Evolutionary conservation across 2,113 vertebrate species (phyloP).

Genomic region (Onychostoma macrolepis): DNA sequence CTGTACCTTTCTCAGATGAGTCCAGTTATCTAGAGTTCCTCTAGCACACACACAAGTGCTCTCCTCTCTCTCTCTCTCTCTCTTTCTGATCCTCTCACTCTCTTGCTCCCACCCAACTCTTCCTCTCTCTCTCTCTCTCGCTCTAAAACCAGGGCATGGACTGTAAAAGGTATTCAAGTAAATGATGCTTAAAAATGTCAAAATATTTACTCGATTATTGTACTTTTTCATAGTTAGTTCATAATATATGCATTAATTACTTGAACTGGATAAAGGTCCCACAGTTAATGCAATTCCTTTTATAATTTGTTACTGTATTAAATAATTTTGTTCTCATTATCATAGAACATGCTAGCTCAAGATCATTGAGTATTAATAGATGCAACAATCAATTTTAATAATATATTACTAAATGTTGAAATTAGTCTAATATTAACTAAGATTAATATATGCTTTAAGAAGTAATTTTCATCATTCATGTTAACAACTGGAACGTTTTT

Average conservation of each 20-base stretch:
- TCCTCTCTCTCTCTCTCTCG: slow-evolving; percentile 39
- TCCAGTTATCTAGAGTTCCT: slow-evolving; percentile 21
- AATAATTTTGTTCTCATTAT: background rate
- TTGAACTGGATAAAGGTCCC: background rate
- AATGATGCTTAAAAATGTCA: background rate
- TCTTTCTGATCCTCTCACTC: slow-evolving; percentile 26
- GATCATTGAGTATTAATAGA: background rate
- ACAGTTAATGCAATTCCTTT: background rate
- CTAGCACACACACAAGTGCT: background rate
- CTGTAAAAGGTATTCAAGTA: background rate
- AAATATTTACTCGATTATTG: background rate
- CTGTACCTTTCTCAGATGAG: slow-evolving; percentile 46
- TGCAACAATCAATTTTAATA: background rate
- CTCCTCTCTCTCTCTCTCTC: slow-evolving; percentile 27
- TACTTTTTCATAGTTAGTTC: background rate
- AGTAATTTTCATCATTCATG: background rate
- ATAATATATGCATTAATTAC: background rate
- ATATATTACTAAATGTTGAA: background rate
- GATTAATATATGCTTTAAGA: background rate
- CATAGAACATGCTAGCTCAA: background rate
- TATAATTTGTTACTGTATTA: background rate
- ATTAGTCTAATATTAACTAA: background rate
- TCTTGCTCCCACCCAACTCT: slow-evolving; percentile 19
- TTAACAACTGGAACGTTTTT: background rate
- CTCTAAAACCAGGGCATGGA: slow-evolving; percentile 18